Evolutionary conservation across 2,113 vertebrate species (phyloP).

Genomic region (Hylia prasina): DNA sequence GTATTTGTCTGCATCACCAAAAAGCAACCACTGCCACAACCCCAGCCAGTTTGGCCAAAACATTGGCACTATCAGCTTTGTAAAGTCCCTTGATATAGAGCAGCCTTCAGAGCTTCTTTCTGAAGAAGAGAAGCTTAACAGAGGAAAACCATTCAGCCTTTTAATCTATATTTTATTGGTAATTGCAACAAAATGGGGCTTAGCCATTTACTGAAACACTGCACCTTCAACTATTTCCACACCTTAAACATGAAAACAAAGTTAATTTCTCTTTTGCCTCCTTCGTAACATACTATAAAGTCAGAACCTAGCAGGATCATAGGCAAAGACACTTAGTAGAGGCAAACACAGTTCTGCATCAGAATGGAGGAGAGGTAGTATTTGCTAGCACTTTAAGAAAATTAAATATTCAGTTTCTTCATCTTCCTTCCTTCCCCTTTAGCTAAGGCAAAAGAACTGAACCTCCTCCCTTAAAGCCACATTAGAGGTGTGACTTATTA

Average conservation of each 20-base stretch:
- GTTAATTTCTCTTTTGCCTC: not conserved
- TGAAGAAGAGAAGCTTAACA: not conserved
- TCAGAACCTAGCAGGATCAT: not conserved
- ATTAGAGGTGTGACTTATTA: not conserved
- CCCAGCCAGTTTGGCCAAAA: not conserved
- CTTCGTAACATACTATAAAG: not conserved
- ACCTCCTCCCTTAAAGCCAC: not conserved
- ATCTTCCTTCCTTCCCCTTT: not conserved
- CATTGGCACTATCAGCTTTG: not conserved
- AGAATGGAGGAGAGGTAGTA: not conserved
- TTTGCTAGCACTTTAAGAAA: not conserved
- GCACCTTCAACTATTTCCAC: not conserved
- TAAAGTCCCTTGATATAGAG: not conserved
- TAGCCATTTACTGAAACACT: not conserved
- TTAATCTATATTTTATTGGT: not conserved
- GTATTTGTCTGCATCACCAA: accelerated
- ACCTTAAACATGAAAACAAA: not conserved
- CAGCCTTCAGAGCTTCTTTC: too few species aligned
- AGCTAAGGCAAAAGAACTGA: conserved; percentile 4
- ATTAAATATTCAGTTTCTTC: not conserved
- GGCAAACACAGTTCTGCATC: not conserved
- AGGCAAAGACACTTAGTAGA: not conserved
- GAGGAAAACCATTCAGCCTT: not conserved
- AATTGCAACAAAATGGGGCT: not conserved
- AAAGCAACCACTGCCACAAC: not conserved